These are phyloP conservation scores for Mustela lutreola DNA, from an alignment of 2,113 vertebrate genomes.

Conservation along the genomic window DNA sequence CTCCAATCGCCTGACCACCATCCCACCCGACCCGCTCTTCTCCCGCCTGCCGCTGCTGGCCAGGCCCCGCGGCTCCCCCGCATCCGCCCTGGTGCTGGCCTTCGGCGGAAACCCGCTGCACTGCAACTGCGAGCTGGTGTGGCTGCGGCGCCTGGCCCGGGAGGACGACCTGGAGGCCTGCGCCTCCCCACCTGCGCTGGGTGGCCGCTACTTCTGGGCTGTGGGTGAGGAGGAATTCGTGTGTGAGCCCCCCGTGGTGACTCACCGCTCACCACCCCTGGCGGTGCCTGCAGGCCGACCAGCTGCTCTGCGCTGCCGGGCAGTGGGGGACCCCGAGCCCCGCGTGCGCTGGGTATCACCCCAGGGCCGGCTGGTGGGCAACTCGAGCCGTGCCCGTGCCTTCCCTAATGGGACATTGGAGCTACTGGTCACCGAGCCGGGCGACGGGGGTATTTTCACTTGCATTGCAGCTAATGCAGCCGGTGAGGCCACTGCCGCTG, in stretches of 20 bases:
- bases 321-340: conserved; percentile 96
- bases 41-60: conserved; percentile 95
- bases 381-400: conserved; percentile 91
- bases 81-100: conserved; percentile 93
- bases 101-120: conserved; percentile 96
- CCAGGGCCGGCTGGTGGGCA: conserved; percentile 94
- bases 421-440: conserved; percentile 87
- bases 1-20: conserved; percentile 98
- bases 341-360: conserved; percentile 96
- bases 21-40: conserved; percentile 96
- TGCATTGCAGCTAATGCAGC: conserved; percentile 98
- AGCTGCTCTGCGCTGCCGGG: conserved; percentile 94
- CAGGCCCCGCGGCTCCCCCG: conserved; percentile 92
- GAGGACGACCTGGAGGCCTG: conserved; percentile 97
- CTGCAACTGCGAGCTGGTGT: conserved; percentile 97
- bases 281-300: conserved; percentile 89
- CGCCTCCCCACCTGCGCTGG: conserved; percentile 93
- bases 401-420: conserved; percentile 96
- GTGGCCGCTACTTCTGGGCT: conserved; percentile 97
- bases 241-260: conserved; percentile 97
- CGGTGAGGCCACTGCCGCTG: conserved; percentile 94
- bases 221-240: conserved; percentile 97
- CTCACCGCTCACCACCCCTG: conserved; percentile 90
- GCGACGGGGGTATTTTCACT: conserved; percentile 93
- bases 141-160: conserved; percentile 94